phyloP scores from a whole-genome alignment of 2,888 invertebrate species.

The Cryptophagus acutangulus region DNA sequence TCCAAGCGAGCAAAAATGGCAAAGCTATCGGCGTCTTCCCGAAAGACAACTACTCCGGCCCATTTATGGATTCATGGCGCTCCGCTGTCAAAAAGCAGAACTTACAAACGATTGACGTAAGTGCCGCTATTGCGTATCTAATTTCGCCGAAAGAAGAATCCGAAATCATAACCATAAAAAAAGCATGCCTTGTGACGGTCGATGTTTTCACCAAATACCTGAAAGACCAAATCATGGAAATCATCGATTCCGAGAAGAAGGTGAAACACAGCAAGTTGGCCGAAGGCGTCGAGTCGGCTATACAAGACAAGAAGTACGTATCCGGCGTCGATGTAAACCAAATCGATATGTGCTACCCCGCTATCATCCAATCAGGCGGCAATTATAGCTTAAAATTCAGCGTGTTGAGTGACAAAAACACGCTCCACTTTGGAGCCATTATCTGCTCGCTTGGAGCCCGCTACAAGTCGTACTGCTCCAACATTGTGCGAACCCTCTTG shows the following conservation, averaged over 20 bases:
- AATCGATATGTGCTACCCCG: conserved; percentile 96
- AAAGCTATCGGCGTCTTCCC: conserved; percentile 83
- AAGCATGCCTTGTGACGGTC: conserved; percentile 87
- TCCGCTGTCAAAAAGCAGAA: conserved; percentile 67
- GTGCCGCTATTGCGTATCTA: conserved; percentile 75
- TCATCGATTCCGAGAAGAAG: conserved; percentile 98
- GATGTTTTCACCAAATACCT: conserved; percentile 96
- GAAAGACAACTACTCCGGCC: conserved; percentile 91
- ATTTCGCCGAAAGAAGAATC: conserved; percentile 94
- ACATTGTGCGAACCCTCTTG: conserved; percentile 91
- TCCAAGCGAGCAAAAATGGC: conserved; percentile 84
- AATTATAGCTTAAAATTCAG: conserved; percentile 93
- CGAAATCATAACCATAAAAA: conserved; percentile 84
- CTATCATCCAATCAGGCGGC: conserved; percentile 99
- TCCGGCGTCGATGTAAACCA: conserved; percentile 82
- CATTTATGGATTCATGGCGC: conserved; percentile 91
- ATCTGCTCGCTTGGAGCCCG: conserved; percentile 91
- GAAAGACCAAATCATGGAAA: conserved; percentile 96
- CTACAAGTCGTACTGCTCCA: conserved; percentile 97
- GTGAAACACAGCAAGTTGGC: conserved; percentile 93
- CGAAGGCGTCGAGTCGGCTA: conserved; percentile 89
- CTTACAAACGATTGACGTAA: conserved; percentile 84
- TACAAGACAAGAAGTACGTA: conserved; percentile 94
- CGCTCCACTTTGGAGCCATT: conserved; percentile 92
- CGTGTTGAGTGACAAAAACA: conserved; percentile 88